These are phyloP conservation scores for Apotomis betuletana DNA, from an alignment of 2,888 invertebrate genomes.

Conservation along the genomic window DNA sequence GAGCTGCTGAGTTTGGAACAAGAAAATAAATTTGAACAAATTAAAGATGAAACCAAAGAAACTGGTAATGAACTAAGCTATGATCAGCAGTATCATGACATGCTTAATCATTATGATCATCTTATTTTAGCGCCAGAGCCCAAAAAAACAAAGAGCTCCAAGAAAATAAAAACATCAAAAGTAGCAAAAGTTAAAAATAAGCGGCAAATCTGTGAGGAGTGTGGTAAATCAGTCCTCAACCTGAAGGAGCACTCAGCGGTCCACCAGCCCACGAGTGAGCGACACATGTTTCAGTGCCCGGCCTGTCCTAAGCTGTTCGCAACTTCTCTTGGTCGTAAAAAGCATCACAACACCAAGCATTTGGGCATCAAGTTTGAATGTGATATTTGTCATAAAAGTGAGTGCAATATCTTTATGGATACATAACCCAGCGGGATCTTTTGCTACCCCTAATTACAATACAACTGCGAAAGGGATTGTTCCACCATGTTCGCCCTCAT, in stretches of 20 bases:
- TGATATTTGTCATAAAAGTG: slow-evolving; percentile 71
- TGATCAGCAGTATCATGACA: background rate
- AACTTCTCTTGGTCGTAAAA: slow-evolving; percentile 55
- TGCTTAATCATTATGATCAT: too few species aligned
- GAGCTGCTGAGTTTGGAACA: slow-evolving; percentile 66
- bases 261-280: slow-evolving; percentile 55
- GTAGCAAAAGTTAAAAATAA: slow-evolving; percentile 35
- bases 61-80: slow-evolving; percentile 52
- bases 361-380: slow-evolving; percentile 66
- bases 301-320: slow-evolving; percentile 65
- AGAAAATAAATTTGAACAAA: slow-evolving; percentile 56
- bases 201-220: slow-evolving; percentile 67
- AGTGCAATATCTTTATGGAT: slow-evolving; percentile 36
- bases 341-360: slow-evolving; percentile 71
- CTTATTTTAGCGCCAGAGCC: background rate
- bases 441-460: too few species aligned
- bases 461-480: too few species aligned
- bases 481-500: too few species aligned
- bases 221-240: slow-evolving; percentile 66
- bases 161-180: slow-evolving; percentile 44
- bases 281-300: slow-evolving; percentile 59
- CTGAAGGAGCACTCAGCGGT: slow-evolving; percentile 58
- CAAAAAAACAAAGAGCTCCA: slow-evolving; percentile 27
- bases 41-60: slow-evolving; percentile 51
- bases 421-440: too few species aligned